These are phyloP conservation scores for Aphaenogaster ashmeadi DNA, from an alignment of 1,140 invertebrate species.

Conservation along the genomic window DNA sequence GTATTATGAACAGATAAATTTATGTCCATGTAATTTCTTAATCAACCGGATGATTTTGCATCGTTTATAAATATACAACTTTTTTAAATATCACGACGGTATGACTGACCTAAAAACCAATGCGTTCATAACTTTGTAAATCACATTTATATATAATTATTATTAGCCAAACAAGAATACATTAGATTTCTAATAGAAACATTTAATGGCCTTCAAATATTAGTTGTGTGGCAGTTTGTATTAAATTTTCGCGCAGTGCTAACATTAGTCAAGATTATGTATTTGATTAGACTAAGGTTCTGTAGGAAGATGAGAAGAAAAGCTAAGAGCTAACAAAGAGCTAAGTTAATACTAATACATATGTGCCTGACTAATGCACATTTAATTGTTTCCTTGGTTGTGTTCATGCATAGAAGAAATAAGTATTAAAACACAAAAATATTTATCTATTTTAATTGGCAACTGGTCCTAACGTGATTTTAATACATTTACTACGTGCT, in stretches of 20 bases:
- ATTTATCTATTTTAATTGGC: slow-evolving; percentile 59
- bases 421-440: slow-evolving; percentile 35
- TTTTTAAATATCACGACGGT: background rate
- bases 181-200: slow-evolving; percentile 35
- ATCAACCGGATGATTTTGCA: background rate
- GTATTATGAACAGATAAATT: slow-evolving; percentile 28
- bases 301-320: slow-evolving; percentile 3
- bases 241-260: slow-evolving; percentile 5
- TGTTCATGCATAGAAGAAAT: slow-evolving; percentile 28
- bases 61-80: background rate
- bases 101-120: slow-evolving; percentile 47
- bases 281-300: slow-evolving; percentile 42
- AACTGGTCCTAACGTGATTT: slow-evolving; percentile 56
- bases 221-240: background rate
- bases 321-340: background rate
- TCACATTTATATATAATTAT: slow-evolving; percentile 37
- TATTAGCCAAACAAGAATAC: background rate
- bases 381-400: slow-evolving; percentile 24
- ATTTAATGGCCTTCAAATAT: slow-evolving; percentile 30
- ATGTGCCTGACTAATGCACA: slow-evolving; percentile 28
- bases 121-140: slow-evolving; percentile 53
- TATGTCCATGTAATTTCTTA: slow-evolving; percentile 1
- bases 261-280: slow-evolving; percentile 1
- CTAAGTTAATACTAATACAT: slow-evolving; percentile 6
- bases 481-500: slow-evolving; percentile 51